Evolutionary conservation across 23 tunicate species (phyloP), one percentile per base, ranked within the genome.

Genomic region (Phallusia fumigata): DNA sequence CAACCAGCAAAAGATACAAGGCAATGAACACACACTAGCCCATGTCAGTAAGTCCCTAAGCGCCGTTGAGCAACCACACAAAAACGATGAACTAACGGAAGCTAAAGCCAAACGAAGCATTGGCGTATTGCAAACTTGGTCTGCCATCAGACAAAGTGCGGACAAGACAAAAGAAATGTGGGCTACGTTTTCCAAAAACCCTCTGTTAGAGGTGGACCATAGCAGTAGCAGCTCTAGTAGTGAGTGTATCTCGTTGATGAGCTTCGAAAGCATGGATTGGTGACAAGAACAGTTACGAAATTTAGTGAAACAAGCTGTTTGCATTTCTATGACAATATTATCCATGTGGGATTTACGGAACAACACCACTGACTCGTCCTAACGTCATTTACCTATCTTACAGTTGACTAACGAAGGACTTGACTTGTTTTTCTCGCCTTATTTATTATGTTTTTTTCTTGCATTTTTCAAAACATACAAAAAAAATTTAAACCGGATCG

Each of bases 121-220:
- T 1, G 40, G 40, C 3, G 30, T 32, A 15, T 28, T 32, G 40
- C 26, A 32, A 11, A 33, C 22, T 30, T 74, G 77, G 77, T 21
- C 77, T 30, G 8, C 77, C 2, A 74, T 74, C 40, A 32, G 53
- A 22, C 52, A 36, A 77, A 77, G 80, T 16, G 80, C 50, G 26
- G 80, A 77, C 18, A 40, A 40, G 53, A 35, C 80, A 13, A 77
- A 77, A 5, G 52, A 77, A 77, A 40, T 40, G 33, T 74, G 77
- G 77, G 77, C 77, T 19, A 74, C 26, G 19, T 21, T 32, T 2
- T 32, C 40, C 3, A 19, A 74, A 6, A 40, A 40, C 5, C 69
- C 69, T 24, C 69, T 58, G 16, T 0, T 15, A 3, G 13, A 3
- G 40, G 30, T 19, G 10, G 40, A 74, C 36, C 22, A 16, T 15